Evolutionary conservation across 2,888 invertebrate species (phyloP).

Genomic region (Theretra japonica): DNA sequence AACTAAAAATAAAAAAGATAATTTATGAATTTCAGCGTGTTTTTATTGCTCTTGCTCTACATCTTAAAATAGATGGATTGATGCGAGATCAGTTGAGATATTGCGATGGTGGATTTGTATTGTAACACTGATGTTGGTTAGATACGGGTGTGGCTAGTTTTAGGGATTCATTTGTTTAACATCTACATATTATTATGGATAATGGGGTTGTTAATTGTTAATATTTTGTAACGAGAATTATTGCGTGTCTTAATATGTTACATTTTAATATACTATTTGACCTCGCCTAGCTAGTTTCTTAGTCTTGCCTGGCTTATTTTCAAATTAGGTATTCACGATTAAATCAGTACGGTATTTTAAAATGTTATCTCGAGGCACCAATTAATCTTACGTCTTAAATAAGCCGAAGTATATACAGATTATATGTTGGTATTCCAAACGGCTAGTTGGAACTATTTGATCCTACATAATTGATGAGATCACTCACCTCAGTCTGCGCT

Average conservation of each 20-base stretch:
- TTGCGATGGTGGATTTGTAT: background rate
- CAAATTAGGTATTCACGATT: no score
- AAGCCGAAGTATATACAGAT: background rate
- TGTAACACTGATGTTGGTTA: no score
- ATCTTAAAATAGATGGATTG: conserved; percentile 3
- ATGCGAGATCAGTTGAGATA: background rate
- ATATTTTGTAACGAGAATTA: no score
- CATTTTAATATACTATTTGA: no score
- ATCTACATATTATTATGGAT: no score
- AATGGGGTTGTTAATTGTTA: no score
- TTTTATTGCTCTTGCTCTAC: conserved; percentile 20
- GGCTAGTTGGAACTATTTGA: background rate
- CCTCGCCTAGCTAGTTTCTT: no score
- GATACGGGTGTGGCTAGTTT: no score
- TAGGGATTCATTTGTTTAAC: no score
- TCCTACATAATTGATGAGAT: conserved; percentile 14
- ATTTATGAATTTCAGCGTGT: conserved; percentile 18
- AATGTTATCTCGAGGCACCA: background rate
- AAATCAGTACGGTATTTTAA: background rate
- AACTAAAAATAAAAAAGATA: conserved; percentile 85
- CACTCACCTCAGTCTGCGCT: conserved; percentile 93
- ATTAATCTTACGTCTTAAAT: background rate
- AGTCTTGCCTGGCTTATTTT: no score
- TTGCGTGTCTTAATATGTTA: no score
- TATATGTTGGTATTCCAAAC: background rate